These are phyloP conservation scores for Sebastes kiyomatsui DNA, from an alignment of 2,797 vertebrate genomes.

Conservation along the genomic window DNA sequence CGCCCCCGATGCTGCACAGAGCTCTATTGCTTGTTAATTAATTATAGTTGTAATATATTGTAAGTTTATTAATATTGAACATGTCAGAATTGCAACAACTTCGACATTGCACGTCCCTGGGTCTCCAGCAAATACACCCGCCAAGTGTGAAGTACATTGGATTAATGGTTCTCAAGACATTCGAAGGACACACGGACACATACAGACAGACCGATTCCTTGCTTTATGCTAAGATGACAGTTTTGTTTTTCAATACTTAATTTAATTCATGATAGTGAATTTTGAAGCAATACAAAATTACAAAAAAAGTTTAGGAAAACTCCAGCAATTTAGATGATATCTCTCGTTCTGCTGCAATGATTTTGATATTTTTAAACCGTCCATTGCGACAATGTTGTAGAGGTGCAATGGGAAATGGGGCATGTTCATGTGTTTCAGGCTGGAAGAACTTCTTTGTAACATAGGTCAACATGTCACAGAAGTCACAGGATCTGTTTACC, in stretches of 20 bases:
- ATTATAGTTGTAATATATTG: too few species aligned
- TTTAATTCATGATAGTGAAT: too few species aligned
- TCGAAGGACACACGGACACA: neutral
- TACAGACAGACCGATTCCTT: neutral
- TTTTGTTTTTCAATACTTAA: too few species aligned
- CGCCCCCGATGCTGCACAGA: neutral
- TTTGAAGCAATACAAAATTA: neutral
- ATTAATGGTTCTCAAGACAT: neutral
- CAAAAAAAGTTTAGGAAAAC: neutral
- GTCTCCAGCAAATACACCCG: neutral
- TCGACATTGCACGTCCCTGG: accelerated
- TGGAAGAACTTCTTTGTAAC: too few species aligned
- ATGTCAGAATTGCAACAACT: neutral
- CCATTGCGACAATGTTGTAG: neutral
- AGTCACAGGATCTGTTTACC: too few species aligned
- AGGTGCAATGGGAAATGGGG: neutral
- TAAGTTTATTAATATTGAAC: neutral
- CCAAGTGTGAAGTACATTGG: neutral
- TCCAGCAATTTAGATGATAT: neutral
- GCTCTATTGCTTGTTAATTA: too few species aligned
- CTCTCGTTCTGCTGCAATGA: neutral
- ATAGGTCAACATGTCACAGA: too few species aligned
- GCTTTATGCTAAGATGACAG: too few species aligned
- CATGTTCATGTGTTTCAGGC: too few species aligned
- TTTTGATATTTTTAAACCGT: neutral